Evolutionary conservation across 2,797 vertebrate genomes (phyloP).

Genomic region (Holocentrus rufus): DNA sequence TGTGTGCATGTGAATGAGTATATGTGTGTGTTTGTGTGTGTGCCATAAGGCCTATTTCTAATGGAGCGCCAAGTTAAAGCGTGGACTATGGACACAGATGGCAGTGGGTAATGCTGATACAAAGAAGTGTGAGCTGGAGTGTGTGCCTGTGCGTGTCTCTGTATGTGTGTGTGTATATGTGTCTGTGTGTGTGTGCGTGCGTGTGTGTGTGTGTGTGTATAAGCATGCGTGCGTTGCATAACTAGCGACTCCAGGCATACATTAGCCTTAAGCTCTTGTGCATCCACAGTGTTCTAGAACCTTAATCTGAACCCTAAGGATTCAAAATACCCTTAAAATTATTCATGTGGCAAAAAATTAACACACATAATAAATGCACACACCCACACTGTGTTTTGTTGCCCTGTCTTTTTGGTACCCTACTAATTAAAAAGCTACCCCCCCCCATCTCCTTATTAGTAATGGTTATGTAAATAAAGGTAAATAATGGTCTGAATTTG

Average conservation of each 20-base stretch:
- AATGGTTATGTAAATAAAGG: slow-evolving; percentile 39
- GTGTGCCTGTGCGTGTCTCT: neutral
- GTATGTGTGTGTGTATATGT: slow-evolving; percentile 8
- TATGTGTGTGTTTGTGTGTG: neutral
- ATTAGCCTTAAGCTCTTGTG: slow-evolving; percentile 58
- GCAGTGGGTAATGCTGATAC: slow-evolving; percentile 48
- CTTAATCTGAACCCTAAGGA: slow-evolving; percentile 40
- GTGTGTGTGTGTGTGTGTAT: slow-evolving; percentile 19
- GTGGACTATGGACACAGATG: slow-evolving; percentile 64
- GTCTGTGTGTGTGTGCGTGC: slow-evolving; percentile 11
- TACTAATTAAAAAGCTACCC: slow-evolving; percentile 28
- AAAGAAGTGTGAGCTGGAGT: slow-evolving; percentile 45
- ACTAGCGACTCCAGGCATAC: slow-evolving; percentile 60
- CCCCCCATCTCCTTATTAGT: slow-evolving; percentile 21
- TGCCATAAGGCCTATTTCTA: slow-evolving; percentile 23
- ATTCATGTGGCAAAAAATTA: slow-evolving; percentile 27
- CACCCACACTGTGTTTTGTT: slow-evolving; percentile 13
- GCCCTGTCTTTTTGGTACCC: neutral
- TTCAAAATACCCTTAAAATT: slow-evolving; percentile 28
- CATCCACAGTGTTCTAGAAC: slow-evolving; percentile 39
- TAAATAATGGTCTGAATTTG: slow-evolving; percentile 23
- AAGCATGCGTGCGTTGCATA: slow-evolving; percentile 63
- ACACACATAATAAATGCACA: slow-evolving; percentile 14
- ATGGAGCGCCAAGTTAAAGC: slow-evolving; percentile 16
- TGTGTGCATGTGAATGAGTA: neutral